phyloP scores from a whole-genome alignment of 2,113 vertebrate species.

The Globicephala melas region DNA sequence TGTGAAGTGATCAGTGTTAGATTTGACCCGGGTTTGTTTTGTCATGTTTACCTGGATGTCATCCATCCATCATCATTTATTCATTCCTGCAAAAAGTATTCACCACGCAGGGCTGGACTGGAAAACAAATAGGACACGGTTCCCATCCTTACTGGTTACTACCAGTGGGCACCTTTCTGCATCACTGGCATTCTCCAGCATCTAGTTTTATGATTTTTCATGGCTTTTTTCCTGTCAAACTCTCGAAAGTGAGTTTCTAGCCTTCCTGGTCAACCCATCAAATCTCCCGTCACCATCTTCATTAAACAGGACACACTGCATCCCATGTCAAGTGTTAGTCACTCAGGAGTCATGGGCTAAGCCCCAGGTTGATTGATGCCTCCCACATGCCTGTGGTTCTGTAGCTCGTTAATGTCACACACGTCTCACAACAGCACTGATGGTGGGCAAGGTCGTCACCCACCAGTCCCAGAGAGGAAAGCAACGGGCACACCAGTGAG shows the following conservation, averaged over 20 bases:
- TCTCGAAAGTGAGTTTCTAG: neutral
- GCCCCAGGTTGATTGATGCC: rapidly evolving
- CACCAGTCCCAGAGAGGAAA: neutral
- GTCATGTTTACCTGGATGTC: neutral
- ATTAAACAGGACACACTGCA: rapidly evolving
- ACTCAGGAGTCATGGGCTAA: neutral
- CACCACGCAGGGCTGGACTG: rapidly evolving
- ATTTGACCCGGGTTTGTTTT: neutral
- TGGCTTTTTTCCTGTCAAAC: neutral
- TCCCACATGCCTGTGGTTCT: rapidly evolving
- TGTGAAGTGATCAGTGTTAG: neutral
- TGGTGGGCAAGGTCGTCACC: neutral
- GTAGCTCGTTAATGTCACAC: neutral
- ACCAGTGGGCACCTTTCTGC: rapidly evolving
- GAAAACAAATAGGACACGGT: rapidly evolving
- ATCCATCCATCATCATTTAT: neutral
- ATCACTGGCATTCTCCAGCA: neutral
- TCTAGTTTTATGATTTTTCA: neutral
- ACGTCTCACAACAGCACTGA: neutral
- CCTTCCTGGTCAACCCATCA: neutral
- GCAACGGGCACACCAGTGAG: neutral
- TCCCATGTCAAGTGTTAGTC: no score
- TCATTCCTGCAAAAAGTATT: neutral
- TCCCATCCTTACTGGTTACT: neutral
- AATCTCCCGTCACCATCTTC: neutral